Conservation (phyloP, 2,797 vertebrate species). For the Microctenopoma lineatum region DNA sequence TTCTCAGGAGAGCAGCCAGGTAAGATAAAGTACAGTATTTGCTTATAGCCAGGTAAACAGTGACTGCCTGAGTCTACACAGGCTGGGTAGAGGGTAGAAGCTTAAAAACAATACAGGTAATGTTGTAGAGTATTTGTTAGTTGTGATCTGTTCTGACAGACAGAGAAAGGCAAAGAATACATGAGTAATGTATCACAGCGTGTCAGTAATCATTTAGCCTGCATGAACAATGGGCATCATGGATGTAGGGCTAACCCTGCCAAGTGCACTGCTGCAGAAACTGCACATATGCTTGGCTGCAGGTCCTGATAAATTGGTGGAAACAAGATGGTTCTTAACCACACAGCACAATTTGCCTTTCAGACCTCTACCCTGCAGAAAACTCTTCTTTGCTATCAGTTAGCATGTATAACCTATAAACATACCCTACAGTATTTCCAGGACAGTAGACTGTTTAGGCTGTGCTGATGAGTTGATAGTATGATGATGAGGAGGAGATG, state of each 20-base stretch:
- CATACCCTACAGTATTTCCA: slow-evolving; percentile 6
- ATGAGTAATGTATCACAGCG: not conserved
- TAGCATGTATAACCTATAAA: not conserved
- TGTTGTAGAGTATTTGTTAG: not conserved
- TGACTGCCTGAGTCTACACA: not conserved
- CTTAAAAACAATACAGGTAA: too few species aligned
- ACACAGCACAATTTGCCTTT: slow-evolving; percentile 11
- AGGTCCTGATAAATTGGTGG: not conserved
- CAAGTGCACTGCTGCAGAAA: not conserved
- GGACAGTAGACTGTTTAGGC: slow-evolving; percentile 33
- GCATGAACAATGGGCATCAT: not conserved
- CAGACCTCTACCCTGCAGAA: slow-evolving; percentile 44
- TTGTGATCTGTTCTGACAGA: slow-evolving; percentile 10
- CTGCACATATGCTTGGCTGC: not conserved
- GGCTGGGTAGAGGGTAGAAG: not conserved
- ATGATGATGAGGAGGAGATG: not conserved
- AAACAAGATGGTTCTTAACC: not conserved
- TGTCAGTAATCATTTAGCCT: slow-evolving; percentile 1
- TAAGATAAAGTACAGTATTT: slow-evolving; percentile 14
- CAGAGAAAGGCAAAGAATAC: not conserved
- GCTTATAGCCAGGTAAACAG: not conserved
- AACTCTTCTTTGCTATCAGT: slow-evolving; percentile 31
- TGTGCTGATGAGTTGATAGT: slow-evolving; percentile 4
- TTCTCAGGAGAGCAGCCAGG: slow-evolving; percentile 53
- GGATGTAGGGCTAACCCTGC: not conserved